Evolutionary conservation across 2,113 vertebrate species (phyloP).

Genomic region (Festucalex cinctus): DNA sequence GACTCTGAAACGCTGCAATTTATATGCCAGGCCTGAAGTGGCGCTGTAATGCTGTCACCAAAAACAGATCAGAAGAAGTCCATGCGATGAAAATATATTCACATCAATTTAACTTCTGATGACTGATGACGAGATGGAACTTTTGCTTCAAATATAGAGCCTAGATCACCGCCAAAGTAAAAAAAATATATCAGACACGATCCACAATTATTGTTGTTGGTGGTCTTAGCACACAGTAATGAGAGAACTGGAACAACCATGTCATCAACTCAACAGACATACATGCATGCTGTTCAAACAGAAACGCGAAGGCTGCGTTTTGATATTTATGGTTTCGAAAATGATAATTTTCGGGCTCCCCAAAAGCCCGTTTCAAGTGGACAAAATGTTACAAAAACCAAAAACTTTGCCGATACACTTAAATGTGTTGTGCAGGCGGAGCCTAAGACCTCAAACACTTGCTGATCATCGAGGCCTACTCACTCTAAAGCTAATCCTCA

Average conservation of each 20-base stretch:
- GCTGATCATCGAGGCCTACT: conserved; percentile 8
- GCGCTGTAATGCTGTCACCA: not conserved
- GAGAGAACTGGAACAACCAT: not conserved
- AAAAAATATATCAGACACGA: not conserved
- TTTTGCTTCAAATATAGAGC: not conserved
- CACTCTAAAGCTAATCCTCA: conserved; percentile 25
- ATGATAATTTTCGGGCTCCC: not conserved
- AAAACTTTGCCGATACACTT: not conserved
- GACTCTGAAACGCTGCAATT: not conserved
- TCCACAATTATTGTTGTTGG: not conserved
- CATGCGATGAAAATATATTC: no score
- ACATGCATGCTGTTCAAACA: not conserved
- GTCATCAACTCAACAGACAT: not conserved
- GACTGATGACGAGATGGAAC: not conserved
- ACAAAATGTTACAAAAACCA: not conserved
- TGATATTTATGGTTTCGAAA: not conserved
- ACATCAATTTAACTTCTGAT: not conserved
- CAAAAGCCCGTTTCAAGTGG: not conserved
- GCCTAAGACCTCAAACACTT: not conserved
- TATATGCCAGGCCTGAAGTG: not conserved
- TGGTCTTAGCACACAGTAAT: not conserved
- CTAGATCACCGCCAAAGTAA: not conserved
- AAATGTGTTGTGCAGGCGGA: not conserved
- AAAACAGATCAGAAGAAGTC: not conserved
- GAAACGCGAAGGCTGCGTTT: no score